Evolutionary conservation across 2,888 invertebrate species (phyloP).

Genomic region (Diloba caeruleocephala): DNA sequence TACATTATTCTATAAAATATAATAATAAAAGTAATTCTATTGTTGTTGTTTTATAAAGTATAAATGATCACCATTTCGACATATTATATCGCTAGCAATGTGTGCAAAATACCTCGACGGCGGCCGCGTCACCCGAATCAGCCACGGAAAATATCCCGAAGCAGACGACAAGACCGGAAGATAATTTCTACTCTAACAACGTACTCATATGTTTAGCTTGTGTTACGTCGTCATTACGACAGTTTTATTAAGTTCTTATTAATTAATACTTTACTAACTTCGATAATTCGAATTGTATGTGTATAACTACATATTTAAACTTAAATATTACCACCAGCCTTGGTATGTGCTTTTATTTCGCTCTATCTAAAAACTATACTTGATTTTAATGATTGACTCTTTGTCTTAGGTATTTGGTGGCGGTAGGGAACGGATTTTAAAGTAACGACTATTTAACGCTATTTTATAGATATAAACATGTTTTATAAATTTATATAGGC

Average conservation of each 20-base stretch:
- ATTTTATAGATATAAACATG: constrained; percentile 66
- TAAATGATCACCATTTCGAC: constrained; percentile 70
- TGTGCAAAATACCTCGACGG: constrained; percentile 83
- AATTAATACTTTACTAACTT: constrained; percentile 48
- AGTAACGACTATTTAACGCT: constrained; percentile 63
- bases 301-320: constrained; percentile 44
- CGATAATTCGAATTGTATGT: constrained; percentile 53
- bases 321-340: constrained; percentile 45
- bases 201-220: constrained; percentile 44
- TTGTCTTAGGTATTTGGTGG: constrained; percentile 69
- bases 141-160: constrained; percentile 67
- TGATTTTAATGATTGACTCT: constrained; percentile 51
- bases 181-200: constrained; percentile 17
- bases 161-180: constrained; percentile 28
- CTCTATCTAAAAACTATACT: constrained; percentile 40
- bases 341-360: constrained; percentile 42
- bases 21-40: constrained; percentile 10
- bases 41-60: background rate
- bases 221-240: constrained; percentile 42
- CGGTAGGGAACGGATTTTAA: constrained; percentile 69
- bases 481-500: constrained; percentile 62
- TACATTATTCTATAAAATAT: constrained; percentile 9
- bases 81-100: constrained; percentile 84
- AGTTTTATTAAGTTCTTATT: constrained; percentile 50
- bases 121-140: constrained; percentile 83